These are phyloP conservation scores for Hormiphora californensis DNA, from an alignment of 37 sponge, comb jelly and placozoan species.

Conservation along the genomic window DNA sequence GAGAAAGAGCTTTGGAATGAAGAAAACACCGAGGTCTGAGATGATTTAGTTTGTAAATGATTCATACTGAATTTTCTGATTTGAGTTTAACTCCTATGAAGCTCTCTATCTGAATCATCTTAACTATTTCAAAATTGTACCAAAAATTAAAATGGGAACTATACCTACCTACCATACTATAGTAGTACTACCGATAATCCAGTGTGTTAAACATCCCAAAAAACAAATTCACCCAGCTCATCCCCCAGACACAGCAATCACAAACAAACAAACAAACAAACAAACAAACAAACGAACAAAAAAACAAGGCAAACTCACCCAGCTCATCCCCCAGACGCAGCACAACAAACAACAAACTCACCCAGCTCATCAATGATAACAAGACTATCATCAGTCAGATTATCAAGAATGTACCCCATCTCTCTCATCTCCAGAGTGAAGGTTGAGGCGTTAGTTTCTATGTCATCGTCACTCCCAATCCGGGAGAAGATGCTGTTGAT, in stretches of 20 bases:
- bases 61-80: too few species aligned
- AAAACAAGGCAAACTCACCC: not conserved
- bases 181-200: not conserved
- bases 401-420: constrained; percentile 69
- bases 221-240: not conserved
- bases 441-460: constrained; percentile 94
- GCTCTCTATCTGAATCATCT: too few species aligned
- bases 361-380: constrained; percentile 95
- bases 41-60: too few species aligned
- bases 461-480: constrained; percentile 91
- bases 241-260: too few species aligned
- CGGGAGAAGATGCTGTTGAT: constrained; percentile 85
- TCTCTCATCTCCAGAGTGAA: constrained; percentile 97
- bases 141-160: too few species aligned
- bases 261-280: too few species aligned
- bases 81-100: too few species aligned
- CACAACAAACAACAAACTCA: constrained; percentile 43
- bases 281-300: too few species aligned
- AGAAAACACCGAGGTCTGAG: too few species aligned
- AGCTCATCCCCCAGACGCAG: not conserved
- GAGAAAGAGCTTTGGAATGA: too few species aligned
- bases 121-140: too few species aligned
- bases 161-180: too few species aligned
- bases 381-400: constrained; percentile 57
- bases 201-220: not conserved